Evolutionary conservation across 2,113 vertebrate species (phyloP), one percentile per base, ranked within the genome.

Genomic region (Sorex araneus): DNA sequence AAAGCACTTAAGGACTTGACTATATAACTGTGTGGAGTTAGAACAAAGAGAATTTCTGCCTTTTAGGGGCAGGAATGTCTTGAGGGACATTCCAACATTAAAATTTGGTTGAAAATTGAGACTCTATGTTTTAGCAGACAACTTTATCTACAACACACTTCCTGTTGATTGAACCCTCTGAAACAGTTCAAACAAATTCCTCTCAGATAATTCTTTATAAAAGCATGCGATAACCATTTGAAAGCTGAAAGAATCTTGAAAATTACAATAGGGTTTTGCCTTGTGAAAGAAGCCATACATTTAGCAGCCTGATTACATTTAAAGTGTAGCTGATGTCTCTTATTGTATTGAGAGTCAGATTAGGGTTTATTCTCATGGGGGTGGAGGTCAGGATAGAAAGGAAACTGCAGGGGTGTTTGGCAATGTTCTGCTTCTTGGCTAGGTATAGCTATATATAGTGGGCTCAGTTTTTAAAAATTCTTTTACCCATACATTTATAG

Each of bases 111-210:
- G 75, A 80, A 79, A 88, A 94, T 43, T 54, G 67, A 89, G 70
- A 36, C n/a, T 70, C 4, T 18, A 86, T 82, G 79, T 85, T 94
- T 94, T 78, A 79, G 79, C 23, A 94, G 93, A 96, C 92, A 96
- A 79, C 63, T 94, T 95, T 95, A 96, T 97, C 92, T 95, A 18
- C 27, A 78, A 2, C 3, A 8, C 21, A 93, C 88, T 95, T 97
- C 94, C 96, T 96, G 88, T 50, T 84, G 76, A 73, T 74, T 87
- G 87, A 94, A 54, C 84, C 30, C 85, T 81, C 19, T 87, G 94
- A 96, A 75, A 90, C 36, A 70, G 74, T 88, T 88, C 83, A 95
- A 94, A 95, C 75, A 94, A 93, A 91, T 90, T 92, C 82, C 43
- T 88, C n/a, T 93, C 69, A 63, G 93, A 94, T 80, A 79, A 78